Evolutionary conservation across 2,888 invertebrate genomes (phyloP), one percentile per base, ranked within the genome.

Genomic region (Pyrocoelia pectoralis): DNA sequence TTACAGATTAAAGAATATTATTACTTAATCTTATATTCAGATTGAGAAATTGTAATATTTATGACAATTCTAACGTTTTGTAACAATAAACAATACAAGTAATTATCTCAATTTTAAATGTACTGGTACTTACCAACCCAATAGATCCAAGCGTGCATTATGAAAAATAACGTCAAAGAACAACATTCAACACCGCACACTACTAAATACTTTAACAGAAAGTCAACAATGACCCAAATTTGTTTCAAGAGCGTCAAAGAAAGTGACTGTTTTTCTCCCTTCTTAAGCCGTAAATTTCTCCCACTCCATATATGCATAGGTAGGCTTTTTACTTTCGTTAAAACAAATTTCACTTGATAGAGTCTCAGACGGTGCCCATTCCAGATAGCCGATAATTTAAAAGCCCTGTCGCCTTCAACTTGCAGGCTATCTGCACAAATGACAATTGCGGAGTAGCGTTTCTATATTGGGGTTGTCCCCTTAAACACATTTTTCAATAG

Each of bases 171-270:
- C 48, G 63, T 61, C 51, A 61, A 61, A 57, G 40, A 65, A 64
- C 63, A 62, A 48, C 57, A 51, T 61, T 55, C 18, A 40, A 57
- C 38, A 48, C 49, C 59, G 58, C 61, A 24, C 54, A 54, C 61
- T 62, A 18, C 56, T 51, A 62, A 50, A 57, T 54, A 61, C 51
- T 74, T 73, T 73, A 74, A 76, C 76, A 73, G 73, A 76, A 74
- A 76, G 74, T 74, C 74, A 75, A 72, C 72, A 78, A 74, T 80
- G 80, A 80, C 80, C 80, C 75, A 79, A 79, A 80, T 80, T 74
- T 52, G 68, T 72, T 70, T 72, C 75, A 77, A 78, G 77, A 77
- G 76, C 71, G 69, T 69, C 74, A 75, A 80, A 80, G 80, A 80
- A 80, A 80, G 80, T 80, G 79, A 79, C 74, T 77, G 74, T 74